Evolutionary conservation across 2,797 vertebrate genomes (phyloP), one percentile per base, ranked within the genome.

Genomic region (Ctenopoma kingsleyae): DNA sequence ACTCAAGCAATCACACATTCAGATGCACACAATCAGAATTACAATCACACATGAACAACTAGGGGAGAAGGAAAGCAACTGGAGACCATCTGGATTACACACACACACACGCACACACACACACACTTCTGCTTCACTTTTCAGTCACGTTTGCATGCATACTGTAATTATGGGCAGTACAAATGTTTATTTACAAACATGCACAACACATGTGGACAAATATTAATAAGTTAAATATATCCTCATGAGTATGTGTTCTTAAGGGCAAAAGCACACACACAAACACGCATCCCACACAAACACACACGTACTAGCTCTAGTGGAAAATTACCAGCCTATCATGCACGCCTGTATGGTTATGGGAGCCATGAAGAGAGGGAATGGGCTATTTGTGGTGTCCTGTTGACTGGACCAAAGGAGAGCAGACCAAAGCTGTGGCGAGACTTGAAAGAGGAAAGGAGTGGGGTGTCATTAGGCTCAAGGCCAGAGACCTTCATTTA

Each of bases 381-480:
- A 72, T 66, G 65, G 76, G 67, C 78, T 88, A 81, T 85, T 86
- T 88, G 88, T 71, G 85, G 85, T 80, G 76, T 85, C 87, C 81
- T 89, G 83, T 81, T 80, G 87, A 76, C 79, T 79, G 71, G 84
- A 80, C 78, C 75, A 68, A 81, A 80, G 73, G 46, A 74, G 79
- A 76, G 68, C 69, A 70, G 84, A 72, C 55, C 73, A 71, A 43
- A 74, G 80, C 81, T 84, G 84, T 35, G 81, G 82, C 65, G 81
- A 81, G 66, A 80, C 80, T 81, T 79, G 71, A 89, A 84, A 87
- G 80, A 79, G 78, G 71, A 73, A 74, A 81, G 65, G 69, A 78
- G 78, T 2, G 58, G 76, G 82, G 64, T 72, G 84, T 87, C 78
- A 84, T 90, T 82, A 90, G 81, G 78, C 75, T 72, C 0, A 0